Evolutionary conservation across 2,888 invertebrate genomes (phyloP), one percentile per base, ranked within the genome.

Genomic region (Pyrrhia umbra): DNA sequence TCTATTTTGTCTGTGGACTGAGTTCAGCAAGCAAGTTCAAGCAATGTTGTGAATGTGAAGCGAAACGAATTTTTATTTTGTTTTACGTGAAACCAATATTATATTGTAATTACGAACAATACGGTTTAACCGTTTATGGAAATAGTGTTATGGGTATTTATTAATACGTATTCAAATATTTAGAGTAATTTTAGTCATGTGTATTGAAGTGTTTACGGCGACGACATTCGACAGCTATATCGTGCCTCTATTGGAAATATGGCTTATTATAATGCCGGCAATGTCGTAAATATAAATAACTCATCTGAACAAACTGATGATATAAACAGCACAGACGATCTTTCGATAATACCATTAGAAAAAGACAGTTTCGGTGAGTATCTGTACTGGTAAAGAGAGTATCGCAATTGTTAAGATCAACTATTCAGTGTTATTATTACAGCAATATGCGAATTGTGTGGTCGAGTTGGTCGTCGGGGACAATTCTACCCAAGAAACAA

Each of bases 311-410:
- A 81, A 62, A 66, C 82, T 34, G 89, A 90, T 61, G 93, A 93
- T 61, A 85, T 83, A 54, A 84, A 89, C 80, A 85, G 88, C 69
- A 86, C 88, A 27, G 94, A 94, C 66, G 98, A 98, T 94, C 96
- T 97, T 67, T 97, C 97, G 73, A 97, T 98, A 85, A 97, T 98
- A 92, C 98, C 98, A 57, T 97, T 98, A 86, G 96, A 97, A 90
- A 97, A 97, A 92, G 98, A 98, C 91, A 98, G 97, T 92, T 98
- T 98, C 95, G 98, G 98, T 98, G 95, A 96, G 96, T 83, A 57
- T 1, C 21, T 25, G 3, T 20, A 46, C 45, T 5, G 23, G 13
- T 51, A 42, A 13, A 40, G 16, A 47, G 16, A 51, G 49, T 39
- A 50, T 16, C 13, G 18, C 13, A 34, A 49, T 9, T 59, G 4